Conservation (phyloP, 2,888 invertebrate genomes). For the Melieria picta region DNA sequence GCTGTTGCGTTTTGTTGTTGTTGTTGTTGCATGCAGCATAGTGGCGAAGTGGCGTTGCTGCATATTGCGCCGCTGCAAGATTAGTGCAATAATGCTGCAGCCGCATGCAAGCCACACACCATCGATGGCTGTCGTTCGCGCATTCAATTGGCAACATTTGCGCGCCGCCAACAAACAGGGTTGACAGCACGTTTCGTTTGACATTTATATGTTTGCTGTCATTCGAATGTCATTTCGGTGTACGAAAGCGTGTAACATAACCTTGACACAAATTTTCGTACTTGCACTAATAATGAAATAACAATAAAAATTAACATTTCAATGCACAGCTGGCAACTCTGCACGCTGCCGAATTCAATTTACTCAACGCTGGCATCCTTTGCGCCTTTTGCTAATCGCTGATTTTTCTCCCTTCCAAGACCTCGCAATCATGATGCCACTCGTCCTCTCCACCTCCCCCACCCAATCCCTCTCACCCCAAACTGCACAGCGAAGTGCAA, state of each 20-base stretch:
- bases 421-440: slow-evolving; percentile 19
- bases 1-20: background rate
- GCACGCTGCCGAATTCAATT: too few relatives aligned
- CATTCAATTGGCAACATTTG: too few relatives aligned
- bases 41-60: background rate
- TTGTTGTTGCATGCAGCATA: slow-evolving; percentile 5
- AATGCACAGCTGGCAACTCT: too few relatives aligned
- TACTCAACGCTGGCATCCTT: too few relatives aligned
- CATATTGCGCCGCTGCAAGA: slow-evolving; percentile 16
- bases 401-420: background rate
- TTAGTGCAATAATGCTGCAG: slow-evolving; percentile 18
- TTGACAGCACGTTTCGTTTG: too few relatives aligned
- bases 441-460: background rate
- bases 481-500: background rate
- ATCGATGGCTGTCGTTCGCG: background rate
- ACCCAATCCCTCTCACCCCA: background rate
- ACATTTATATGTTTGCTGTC: too few relatives aligned
- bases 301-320: too few relatives aligned
- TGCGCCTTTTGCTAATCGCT: background rate
- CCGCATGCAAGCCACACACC: slow-evolving; percentile 1
- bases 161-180: too few relatives aligned
- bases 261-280: too few relatives aligned
- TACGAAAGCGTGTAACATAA: too few relatives aligned
- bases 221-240: too few relatives aligned
- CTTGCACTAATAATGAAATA: too few relatives aligned